Conservation (phyloP, 2,888 invertebrate genomes). For the Eutolmus rufibarbis region DNA sequence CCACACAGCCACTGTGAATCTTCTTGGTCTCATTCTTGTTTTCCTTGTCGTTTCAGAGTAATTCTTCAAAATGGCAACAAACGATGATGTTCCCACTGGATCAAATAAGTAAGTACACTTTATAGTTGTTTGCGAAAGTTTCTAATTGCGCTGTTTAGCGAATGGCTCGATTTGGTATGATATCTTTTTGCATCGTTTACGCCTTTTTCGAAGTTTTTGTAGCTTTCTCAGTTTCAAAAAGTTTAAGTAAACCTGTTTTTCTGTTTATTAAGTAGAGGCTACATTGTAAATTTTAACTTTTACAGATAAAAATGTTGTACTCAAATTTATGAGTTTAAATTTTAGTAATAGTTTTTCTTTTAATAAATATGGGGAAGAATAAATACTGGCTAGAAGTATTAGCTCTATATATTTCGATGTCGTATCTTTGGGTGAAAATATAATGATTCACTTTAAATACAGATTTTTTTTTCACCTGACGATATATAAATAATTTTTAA, state of each 20-base stretch:
- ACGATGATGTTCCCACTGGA: constrained; percentile 49
- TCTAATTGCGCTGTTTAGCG: not conserved
- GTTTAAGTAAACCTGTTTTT: not conserved
- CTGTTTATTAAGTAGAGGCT: not conserved
- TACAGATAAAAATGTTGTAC: not conserved
- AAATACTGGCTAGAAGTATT: not conserved
- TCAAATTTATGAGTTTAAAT: not conserved
- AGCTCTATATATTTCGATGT: not conserved
- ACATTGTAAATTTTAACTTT: not conserved
- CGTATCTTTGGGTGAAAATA: too few relatives aligned
- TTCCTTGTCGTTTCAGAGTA: constrained; percentile 20
- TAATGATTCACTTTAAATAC: not conserved
- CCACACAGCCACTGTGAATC: not conserved
- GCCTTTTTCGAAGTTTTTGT: not conserved
- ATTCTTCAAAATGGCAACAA: constrained; percentile 44
- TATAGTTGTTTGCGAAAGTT: not conserved
- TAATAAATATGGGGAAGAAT: not conserved
- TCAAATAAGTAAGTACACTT: constrained; percentile 34
- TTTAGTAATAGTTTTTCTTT: not conserved
- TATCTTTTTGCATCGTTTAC: not conserved
- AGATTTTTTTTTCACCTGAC: not conserved
- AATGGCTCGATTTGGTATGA: not conserved
- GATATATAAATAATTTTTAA: not conserved
- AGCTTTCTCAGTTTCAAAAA: not conserved
- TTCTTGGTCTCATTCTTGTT: not conserved